phyloP scores from a whole-genome alignment of 1,140 invertebrate genomes.

The Trichomalopsis sarcophagae region DNA sequence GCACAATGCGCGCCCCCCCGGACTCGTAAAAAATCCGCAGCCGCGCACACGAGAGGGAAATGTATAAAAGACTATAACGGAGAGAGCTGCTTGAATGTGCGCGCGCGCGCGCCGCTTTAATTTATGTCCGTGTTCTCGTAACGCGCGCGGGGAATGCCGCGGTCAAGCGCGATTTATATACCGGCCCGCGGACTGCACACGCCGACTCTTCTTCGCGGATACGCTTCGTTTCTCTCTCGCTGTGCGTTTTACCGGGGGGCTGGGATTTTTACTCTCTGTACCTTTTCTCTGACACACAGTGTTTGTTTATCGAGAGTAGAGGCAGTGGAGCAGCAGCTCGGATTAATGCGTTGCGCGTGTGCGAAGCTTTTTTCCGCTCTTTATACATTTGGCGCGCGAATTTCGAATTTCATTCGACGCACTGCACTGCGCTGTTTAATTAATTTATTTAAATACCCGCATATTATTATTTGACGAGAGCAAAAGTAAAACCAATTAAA shows the following conservation, averaged over 20 bases:
- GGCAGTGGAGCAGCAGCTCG: not conserved
- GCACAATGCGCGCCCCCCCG: conserved; percentile 7
- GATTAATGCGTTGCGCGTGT: conserved; percentile 19
- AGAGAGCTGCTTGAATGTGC: not conserved
- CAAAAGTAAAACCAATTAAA: no score
- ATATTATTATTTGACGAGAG: no score
- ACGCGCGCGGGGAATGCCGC: not conserved
- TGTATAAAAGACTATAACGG: conserved; percentile 1
- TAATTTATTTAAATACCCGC: no score
- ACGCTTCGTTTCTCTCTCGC: not conserved
- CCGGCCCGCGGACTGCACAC: not conserved
- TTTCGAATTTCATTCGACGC: no score
- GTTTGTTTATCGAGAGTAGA: conserved; percentile 2
- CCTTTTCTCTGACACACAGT: not conserved
- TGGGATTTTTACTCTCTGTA: not conserved
- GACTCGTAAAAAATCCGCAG: not conserved
- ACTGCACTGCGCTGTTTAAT: no score
- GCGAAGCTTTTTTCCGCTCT: not conserved
- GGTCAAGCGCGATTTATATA: conserved; percentile 39
- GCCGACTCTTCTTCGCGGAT: not conserved
- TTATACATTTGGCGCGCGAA: not conserved
- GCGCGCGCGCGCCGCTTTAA: conserved; percentile 23
- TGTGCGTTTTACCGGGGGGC: not conserved
- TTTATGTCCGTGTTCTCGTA: conserved; percentile 38
- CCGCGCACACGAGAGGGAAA: not conserved